These are phyloP conservation scores for Metallyticus violacea DNA, from an alignment of 2,888 invertebrate species.

Conservation along the genomic window DNA sequence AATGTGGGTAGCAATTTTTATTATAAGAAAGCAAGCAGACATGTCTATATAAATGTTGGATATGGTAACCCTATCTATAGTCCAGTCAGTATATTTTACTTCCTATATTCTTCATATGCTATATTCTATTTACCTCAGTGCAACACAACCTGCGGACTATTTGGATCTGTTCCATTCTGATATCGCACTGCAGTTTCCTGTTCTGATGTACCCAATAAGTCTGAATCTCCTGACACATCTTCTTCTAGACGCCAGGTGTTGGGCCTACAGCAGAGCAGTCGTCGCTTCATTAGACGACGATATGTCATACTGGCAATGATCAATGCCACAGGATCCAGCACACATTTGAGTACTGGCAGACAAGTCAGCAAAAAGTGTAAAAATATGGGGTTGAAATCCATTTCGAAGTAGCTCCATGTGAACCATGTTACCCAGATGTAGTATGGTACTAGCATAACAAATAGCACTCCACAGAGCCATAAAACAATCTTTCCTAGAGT, in stretches of 20 bases:
- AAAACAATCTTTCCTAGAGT: neutral
- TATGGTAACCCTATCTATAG: no score
- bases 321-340: neutral
- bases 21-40: no score
- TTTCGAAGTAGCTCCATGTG: neutral
- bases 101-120: no score
- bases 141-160: neutral
- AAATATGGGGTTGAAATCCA: neutral
- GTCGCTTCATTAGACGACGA: neutral
- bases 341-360: neutral
- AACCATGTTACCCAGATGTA: neutral
- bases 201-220: neutral
- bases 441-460: neutral
- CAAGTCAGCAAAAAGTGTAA: neutral
- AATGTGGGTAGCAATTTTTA: no score
- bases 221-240: neutral
- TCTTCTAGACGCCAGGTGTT: neutral
- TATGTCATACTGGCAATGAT: neutral
- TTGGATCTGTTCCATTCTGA: neutral
- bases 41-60: no score
- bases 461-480: neutral
- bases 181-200: neutral
- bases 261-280: neutral
- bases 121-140: neutral
- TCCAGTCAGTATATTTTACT: no score